phyloP scores from a whole-genome alignment of 1,140 invertebrate species.

The Anoplophora glabripennis region DNA sequence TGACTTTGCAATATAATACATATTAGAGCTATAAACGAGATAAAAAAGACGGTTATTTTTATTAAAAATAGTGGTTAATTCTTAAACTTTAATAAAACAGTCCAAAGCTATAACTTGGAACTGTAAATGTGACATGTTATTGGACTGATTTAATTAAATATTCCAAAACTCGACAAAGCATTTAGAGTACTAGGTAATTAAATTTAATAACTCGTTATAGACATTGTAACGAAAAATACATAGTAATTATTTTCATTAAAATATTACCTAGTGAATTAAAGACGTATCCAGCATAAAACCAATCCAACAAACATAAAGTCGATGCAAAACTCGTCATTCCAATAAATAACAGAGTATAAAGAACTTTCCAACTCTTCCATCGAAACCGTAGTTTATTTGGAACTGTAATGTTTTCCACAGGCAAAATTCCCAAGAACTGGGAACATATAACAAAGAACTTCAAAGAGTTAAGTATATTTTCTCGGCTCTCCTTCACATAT shows the following conservation, averaged over 20 bases:
- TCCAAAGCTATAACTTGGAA: too few relatives aligned
- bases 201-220: too few relatives aligned
- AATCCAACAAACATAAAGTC: constrained; percentile 11
- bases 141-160: too few relatives aligned
- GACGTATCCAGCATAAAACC: constrained; percentile 11
- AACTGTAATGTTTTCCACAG: constrained; percentile 5
- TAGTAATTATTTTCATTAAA: background rate
- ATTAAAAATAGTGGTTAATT: too few relatives aligned
- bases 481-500: background rate
- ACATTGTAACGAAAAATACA: too few relatives aligned
- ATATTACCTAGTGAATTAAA: constrained; percentile 12
- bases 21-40: too few relatives aligned
- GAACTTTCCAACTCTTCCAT: constrained; percentile 14
- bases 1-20: too few relatives aligned
- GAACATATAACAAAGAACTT: constrained; percentile 10
- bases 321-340: background rate
- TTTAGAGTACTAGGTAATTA: too few relatives aligned
- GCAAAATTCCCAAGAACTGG: constrained; percentile 21
- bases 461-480: constrained; percentile 12
- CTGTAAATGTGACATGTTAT: too few relatives aligned
- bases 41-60: too few relatives aligned
- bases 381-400: constrained; percentile 11
- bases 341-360: constrained; percentile 14
- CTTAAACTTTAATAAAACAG: too few relatives aligned
- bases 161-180: too few relatives aligned